These are phyloP conservation scores for Chaetodon trifasciatus DNA, from an alignment of 2,797 vertebrate species.

Conservation along the genomic window DNA sequence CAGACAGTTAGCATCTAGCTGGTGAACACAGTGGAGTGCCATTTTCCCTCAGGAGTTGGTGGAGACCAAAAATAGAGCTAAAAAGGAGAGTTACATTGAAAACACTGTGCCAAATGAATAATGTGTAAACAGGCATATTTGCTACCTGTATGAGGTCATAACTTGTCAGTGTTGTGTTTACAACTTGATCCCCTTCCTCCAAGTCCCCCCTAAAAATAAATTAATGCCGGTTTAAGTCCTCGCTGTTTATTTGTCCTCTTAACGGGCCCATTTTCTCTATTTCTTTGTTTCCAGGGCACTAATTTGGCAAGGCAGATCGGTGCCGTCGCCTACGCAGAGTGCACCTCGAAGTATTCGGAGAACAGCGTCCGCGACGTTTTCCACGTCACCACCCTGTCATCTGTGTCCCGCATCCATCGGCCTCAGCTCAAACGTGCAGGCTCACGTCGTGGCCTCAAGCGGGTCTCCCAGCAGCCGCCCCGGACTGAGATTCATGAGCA, in stretches of 20 bases:
- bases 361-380: slow-evolving; percentile 97
- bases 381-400: slow-evolving; percentile 93
- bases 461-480: slow-evolving; percentile 89
- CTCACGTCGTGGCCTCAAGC: slow-evolving; percentile 91
- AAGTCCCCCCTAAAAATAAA: neutral
- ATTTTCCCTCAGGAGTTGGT: neutral
- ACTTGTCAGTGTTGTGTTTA: neutral
- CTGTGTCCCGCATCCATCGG: slow-evolving; percentile 86
- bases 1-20: neutral
- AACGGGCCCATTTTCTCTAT: neutral
- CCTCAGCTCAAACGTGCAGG: slow-evolving; percentile 88
- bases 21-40: neutral
- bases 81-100: neutral
- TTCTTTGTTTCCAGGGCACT: slow-evolving; percentile 84
- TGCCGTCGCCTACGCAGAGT: slow-evolving; percentile 93
- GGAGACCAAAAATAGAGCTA: slow-evolving; percentile 2
- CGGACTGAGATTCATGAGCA: slow-evolving; percentile 90
- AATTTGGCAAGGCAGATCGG: slow-evolving; percentile 92
- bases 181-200: neutral
- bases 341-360: slow-evolving; percentile 94
- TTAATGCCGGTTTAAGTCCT: neutral
- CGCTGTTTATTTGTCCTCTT: neutral
- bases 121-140: neutral
- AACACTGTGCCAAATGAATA: neutral
- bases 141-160: neutral